Evolutionary conservation across 2,797 vertebrate species (phyloP).

Genomic region (Rachycentron canadum): DNA sequence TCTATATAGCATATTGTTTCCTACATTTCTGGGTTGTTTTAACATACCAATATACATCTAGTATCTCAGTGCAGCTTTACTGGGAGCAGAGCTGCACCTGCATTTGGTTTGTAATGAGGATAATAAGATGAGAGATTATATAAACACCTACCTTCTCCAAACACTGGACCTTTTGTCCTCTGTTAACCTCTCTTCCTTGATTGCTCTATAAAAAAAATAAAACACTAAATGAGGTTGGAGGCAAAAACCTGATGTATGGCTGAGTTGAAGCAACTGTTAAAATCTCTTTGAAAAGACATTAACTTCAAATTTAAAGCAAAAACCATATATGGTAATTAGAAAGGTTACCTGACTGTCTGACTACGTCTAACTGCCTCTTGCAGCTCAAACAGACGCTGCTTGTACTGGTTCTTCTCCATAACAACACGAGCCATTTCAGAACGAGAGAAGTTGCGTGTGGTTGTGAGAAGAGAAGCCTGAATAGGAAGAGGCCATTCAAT

Average conservation of each 20-base stretch:
- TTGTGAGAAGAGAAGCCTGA: conserved; percentile 75
- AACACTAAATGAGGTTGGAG: not conserved
- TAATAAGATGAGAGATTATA: not conserved
- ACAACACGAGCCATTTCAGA: conserved; percentile 91
- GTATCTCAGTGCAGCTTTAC: not conserved
- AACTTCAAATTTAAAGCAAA: too few relatives aligned
- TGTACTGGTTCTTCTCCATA: conserved; percentile 93
- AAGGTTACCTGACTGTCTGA: conserved; percentile 81
- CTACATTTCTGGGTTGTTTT: not conserved
- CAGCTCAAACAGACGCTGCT: conserved; percentile 90
- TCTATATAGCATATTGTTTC: not conserved
- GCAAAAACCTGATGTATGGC: not conserved
- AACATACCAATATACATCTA: too few relatives aligned
- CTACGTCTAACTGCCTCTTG: conserved; percentile 85
- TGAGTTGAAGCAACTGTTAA: not conserved
- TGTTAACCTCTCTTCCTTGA: conserved; percentile 76
- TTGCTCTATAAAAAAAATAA: conserved; percentile 69
- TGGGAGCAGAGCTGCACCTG: not conserved
- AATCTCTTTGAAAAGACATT: not conserved
- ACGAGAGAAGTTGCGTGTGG: conserved; percentile 86
- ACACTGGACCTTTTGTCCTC: conserved; percentile 80
- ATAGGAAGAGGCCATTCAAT: conserved; percentile 18
- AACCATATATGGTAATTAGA: too few relatives aligned
- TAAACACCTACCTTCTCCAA: conserved; percentile 81
- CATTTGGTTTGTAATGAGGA: not conserved